Evolutionary conservation across 2,888 invertebrate genomes (phyloP).

Genomic region (Tetramorium bicarinatum): DNA sequence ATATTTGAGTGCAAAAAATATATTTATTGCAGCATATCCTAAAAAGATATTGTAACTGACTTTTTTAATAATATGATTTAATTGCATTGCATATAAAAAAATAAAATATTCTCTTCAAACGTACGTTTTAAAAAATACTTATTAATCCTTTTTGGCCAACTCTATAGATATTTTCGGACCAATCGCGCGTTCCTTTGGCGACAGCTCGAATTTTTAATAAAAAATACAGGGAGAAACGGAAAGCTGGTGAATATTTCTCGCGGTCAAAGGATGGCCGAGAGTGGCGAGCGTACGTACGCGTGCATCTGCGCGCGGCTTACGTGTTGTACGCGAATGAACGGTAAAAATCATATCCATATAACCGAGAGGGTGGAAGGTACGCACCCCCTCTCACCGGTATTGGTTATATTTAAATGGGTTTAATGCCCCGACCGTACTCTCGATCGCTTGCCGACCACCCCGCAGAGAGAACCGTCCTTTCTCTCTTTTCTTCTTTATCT

Average conservation of each 20-base stretch:
- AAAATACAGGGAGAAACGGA: slow-evolving; percentile 20
- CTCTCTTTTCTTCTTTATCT: slow-evolving; percentile 54
- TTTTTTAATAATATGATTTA: background rate
- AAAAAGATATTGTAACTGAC: background rate
- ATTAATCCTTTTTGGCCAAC: slow-evolving; percentile 10
- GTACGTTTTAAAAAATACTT: slow-evolving; percentile 7
- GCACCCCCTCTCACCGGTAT: slow-evolving; percentile 72
- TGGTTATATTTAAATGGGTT: slow-evolving; percentile 84
- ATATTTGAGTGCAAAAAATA: slow-evolving; percentile 11
- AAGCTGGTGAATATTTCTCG: slow-evolving; percentile 33
- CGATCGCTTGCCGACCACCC: slow-evolving; percentile 61
- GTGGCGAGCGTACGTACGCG: slow-evolving; percentile 29
- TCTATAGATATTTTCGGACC: slow-evolving; percentile 2
- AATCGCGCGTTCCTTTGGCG: slow-evolving; percentile 33
- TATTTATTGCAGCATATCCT: background rate
- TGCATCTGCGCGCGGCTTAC: slow-evolving; percentile 76
- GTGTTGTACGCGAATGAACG: slow-evolving; percentile 84
- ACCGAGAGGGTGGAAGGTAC: slow-evolving; percentile 76
- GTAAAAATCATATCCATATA: slow-evolving; percentile 82
- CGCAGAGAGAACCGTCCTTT: slow-evolving; percentile 56
- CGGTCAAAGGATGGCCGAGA: slow-evolving; percentile 46
- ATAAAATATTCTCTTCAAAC: background rate
- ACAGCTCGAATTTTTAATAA: slow-evolving; percentile 43
- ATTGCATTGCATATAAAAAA: background rate
- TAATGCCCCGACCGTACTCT: slow-evolving; percentile 78